A percentile compares a stretch with the other conserved stretches of the same genome.
These are phyloP conservation scores for Tenthredo mesomela DNA, from an alignment of 2,888 invertebrate genomes.

Conservation along the genomic window DNA sequence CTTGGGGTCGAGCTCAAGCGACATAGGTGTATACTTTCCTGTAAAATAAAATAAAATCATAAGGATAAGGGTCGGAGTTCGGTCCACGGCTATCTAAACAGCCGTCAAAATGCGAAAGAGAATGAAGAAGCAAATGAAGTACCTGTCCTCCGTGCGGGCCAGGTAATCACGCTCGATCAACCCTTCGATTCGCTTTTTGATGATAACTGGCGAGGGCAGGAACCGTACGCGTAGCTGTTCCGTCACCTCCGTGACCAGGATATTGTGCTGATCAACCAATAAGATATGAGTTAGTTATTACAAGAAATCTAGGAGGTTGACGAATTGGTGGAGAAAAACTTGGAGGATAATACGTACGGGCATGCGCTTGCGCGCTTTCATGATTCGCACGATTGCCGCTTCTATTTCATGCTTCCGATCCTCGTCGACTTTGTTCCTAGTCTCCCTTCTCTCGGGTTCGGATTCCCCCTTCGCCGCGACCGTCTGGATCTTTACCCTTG, in stretches of 20 bases:
- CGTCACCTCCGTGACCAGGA: conserved; percentile 97
- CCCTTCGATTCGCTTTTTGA: conserved; percentile 99
- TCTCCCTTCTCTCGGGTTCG: conserved; percentile 99
- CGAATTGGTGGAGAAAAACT: conserved; percentile 24
- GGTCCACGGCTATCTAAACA: neutral
- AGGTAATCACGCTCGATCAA: conserved; percentile 99
- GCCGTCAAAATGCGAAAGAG: neutral
- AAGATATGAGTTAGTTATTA: conserved; percentile 50
- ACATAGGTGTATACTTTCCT: conserved; percentile 97
- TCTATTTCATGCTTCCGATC: conserved; percentile 99
- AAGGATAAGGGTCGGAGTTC: neutral
- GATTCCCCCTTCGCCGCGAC: conserved; percentile 98
- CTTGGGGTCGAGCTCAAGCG: conserved; percentile 83
- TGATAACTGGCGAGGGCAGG: conserved; percentile 98
- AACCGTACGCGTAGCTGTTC: conserved; percentile 98
- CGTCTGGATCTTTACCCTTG: conserved; percentile 94
- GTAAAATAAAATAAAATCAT: conserved; percentile 68
- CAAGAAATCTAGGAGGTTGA: neutral
- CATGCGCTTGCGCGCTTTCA: conserved; percentile 98
- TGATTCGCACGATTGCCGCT: conserved; percentile 99
- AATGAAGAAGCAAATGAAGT: conserved; percentile 28
- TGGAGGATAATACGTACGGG: conserved; percentile 80
- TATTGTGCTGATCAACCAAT: conserved; percentile 86
- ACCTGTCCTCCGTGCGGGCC: conserved; percentile 97
- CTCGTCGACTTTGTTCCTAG: conserved; percentile 98